These are phyloP conservation scores for Drosophila cognata DNA, from an alignment of 2,888 invertebrate species.

Conservation along the genomic window DNA sequence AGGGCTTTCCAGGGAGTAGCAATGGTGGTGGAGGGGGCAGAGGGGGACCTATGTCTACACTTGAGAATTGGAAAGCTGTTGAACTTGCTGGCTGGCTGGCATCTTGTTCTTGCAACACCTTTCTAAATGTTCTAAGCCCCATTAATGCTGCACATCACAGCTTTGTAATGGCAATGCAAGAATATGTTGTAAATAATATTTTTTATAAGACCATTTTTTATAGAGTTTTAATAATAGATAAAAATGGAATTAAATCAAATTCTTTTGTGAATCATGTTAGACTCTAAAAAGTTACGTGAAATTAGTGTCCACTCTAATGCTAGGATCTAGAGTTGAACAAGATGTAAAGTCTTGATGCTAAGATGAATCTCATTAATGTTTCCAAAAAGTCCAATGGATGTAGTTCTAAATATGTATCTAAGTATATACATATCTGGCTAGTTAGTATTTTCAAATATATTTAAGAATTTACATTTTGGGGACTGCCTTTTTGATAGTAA, in stretches of 20 bases:
- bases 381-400: no score
- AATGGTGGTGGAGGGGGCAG: neutral
- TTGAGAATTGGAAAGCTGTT: conserved; percentile 29
- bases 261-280: neutral
- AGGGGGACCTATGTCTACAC: neutral
- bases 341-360: neutral
- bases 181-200: neutral
- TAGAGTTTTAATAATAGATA: neutral
- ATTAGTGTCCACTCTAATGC: neutral
- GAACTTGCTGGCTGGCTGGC: conserved; percentile 8
- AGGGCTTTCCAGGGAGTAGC: conserved; percentile 9
- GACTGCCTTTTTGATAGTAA: neutral
- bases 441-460: neutral
- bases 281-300: no score
- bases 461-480: neutral
- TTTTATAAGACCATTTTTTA: neutral
- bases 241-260: neutral
- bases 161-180: neutral
- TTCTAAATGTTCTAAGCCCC: conserved; percentile 12
- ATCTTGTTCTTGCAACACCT: conserved; percentile 17
- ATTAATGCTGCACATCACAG: neutral
- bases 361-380: neutral
- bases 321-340: neutral
- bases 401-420: neutral
- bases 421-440: neutral